Evolutionary conservation across 2,797 vertebrate species (phyloP).

Genomic region (Acrocephalus scirpaceus): DNA sequence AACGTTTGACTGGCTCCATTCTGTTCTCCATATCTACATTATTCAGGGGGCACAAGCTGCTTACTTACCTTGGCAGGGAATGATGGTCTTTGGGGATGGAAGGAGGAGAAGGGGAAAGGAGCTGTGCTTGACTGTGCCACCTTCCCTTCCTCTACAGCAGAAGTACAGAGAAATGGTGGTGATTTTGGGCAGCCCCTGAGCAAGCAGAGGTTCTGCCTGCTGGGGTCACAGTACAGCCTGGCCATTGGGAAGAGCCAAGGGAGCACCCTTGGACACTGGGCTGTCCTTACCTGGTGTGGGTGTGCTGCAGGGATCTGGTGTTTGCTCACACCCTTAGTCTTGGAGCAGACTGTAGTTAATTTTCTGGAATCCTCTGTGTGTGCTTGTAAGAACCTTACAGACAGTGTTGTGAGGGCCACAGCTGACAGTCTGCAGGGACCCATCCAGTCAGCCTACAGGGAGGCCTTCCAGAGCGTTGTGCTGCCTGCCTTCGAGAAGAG

Average conservation of each 20-base stretch:
- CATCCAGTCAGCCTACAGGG: conserved; percentile 92
- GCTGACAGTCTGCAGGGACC: conserved; percentile 93
- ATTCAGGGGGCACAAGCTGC: background rate
- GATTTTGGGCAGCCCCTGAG: background rate
- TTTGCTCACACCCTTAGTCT: background rate
- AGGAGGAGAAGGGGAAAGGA: background rate
- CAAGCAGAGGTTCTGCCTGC: background rate
- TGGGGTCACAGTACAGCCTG: background rate
- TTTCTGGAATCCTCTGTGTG: background rate
- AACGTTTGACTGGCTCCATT: background rate
- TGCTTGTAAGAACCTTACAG: conserved; percentile 87
- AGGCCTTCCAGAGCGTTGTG: conserved; percentile 91
- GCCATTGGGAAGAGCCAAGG: background rate
- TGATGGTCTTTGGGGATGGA: background rate
- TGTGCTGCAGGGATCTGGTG: background rate
- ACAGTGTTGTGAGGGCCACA: conserved; percentile 90
- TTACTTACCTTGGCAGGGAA: background rate
- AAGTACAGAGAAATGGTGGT: background rate
- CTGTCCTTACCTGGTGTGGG: background rate
- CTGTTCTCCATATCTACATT: background rate
- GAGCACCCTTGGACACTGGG: background rate
- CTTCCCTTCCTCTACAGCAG: background rate
- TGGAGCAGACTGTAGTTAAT: background rate
- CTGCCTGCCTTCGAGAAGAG: conserved; percentile 95
- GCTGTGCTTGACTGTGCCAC: background rate